Evolutionary conservation across 2,113 vertebrate genomes (phyloP), one percentile per base, ranked within the genome.

Genomic region (Anguilla japonica): DNA sequence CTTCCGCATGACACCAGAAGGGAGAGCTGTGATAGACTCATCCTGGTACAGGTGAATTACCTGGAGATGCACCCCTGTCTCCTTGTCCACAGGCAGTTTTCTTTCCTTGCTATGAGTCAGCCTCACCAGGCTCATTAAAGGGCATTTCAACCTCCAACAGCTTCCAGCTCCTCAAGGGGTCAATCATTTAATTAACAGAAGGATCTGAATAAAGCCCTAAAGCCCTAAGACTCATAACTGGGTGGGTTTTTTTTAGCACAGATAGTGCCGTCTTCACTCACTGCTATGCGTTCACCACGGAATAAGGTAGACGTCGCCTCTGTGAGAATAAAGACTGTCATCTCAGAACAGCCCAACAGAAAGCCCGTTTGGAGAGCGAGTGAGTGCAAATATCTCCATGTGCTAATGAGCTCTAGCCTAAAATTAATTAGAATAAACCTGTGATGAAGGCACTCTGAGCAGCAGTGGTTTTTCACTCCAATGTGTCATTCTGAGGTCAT

Each of bases 131-230:
- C 75, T 53, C 78, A 39, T 80, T 80, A 80, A 80, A 40, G 40
- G 26, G n/a, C 22, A 18, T 56, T 34, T 34, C 39, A 40, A 80
- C 40, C 34, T 34, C 79, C 40, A 41, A 14, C 40, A 80, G 79
- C 79, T 41, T 40, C 34, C 84, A 78, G 60, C 41, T 78, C 83
- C 83, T 15, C 26, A 13, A n/a, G 41, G 43, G 83, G 13, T 41
- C n/a, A 85, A 79, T 79, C 41, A 85, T 75, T 53, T 46, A 46
- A 85, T 85, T 83, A 53, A 46, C 29, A 80, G 41, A 22, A 2
- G 40, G 71, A 34, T 75, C 29, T 26, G 34, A 75, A 75, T 67
- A 75, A 75, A 29, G 26, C n/a, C n/a, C 26, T 34, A 1, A 34
- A 8, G n/a, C 20, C n/a, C 7, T n/a, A 75, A 75, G 71, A 75